These are phyloP conservation scores for Hypomesus transpacificus DNA, from an alignment of 2,113 vertebrate species.

Conservation along the genomic window DNA sequence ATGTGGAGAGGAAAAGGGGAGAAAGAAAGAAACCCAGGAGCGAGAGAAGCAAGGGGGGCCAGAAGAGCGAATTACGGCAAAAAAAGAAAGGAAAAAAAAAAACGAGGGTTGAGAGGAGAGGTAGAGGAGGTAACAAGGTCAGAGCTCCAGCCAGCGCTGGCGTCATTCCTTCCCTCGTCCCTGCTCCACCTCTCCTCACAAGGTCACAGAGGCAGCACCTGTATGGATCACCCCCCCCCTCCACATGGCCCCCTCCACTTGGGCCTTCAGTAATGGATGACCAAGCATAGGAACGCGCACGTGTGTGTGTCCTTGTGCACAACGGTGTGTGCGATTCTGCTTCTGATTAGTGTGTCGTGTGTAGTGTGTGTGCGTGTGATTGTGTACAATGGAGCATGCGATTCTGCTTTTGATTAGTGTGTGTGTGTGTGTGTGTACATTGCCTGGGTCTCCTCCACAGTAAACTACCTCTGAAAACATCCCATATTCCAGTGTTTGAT, in stretches of 20 bases:
- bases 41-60: background rate
- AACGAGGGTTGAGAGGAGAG: slow-evolving; percentile 9
- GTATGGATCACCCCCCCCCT: slow-evolving; percentile 55
- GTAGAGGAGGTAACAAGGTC: slow-evolving; percentile 32
- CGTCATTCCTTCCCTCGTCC: slow-evolving; percentile 59
- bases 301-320: slow-evolving; percentile 2
- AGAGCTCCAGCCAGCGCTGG: slow-evolving; percentile 53
- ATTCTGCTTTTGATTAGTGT: too few species aligned
- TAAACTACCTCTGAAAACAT: slow-evolving; percentile 36
- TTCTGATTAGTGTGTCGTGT: too few species aligned
- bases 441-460: slow-evolving; percentile 38
- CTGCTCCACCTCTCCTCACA: slow-evolving; percentile 61
- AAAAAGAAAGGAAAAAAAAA: background rate
- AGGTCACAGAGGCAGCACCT: slow-evolving; percentile 51
- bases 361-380: too few species aligned
- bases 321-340: too few species aligned
- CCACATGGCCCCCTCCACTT: slow-evolving; percentile 26
- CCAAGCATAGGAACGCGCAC: slow-evolving; percentile 33
- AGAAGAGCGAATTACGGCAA: background rate
- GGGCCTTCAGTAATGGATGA: slow-evolving; percentile 63
- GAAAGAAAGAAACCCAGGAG: background rate
- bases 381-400: too few species aligned
- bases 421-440: background rate
- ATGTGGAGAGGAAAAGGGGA: slow-evolving; percentile 10
- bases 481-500: slow-evolving; percentile 34